Evolutionary conservation across 2,113 vertebrate genomes (phyloP).

Genomic region (Silurus glanis): DNA sequence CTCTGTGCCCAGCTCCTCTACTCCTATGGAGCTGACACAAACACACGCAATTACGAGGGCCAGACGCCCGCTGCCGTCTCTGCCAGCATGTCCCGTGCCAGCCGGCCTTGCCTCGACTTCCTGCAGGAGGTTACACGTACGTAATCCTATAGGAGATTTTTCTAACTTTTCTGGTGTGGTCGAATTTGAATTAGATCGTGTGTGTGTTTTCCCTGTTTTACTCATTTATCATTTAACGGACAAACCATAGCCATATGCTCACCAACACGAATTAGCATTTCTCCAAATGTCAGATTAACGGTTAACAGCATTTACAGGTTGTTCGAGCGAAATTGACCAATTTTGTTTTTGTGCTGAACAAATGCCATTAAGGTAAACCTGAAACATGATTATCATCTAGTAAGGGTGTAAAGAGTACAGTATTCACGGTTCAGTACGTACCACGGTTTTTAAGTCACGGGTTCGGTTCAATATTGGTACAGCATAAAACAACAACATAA

Average conservation of each 20-base stretch:
- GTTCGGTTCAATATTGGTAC: too few relatives aligned
- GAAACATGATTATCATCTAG: too few relatives aligned
- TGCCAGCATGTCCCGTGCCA: conserved; percentile 89
- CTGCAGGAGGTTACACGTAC: conserved; percentile 96
- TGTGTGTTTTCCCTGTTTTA: not conserved
- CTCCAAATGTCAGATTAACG: too few relatives aligned
- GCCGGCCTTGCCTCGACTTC: conserved; percentile 96
- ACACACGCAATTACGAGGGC: conserved; percentile 95
- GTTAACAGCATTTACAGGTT: too few relatives aligned
- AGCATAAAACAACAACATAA: too few relatives aligned
- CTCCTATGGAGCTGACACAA: conserved; percentile 92
- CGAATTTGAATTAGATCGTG: not conserved
- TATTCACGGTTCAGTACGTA: too few relatives aligned
- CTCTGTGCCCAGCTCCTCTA: conserved; percentile 94
- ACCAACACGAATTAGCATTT: not conserved
- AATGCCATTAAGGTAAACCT: too few relatives aligned
- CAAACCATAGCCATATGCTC: not conserved
- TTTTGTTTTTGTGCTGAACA: too few relatives aligned
- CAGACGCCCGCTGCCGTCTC: conserved; percentile 95
- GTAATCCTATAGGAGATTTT: conserved; percentile 58
- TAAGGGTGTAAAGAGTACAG: too few relatives aligned
- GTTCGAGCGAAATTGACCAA: too few relatives aligned
- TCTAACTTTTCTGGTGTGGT: not conserved
- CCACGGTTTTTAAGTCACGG: too few relatives aligned
- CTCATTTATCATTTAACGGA: not conserved